phyloP scores from a whole-genome alignment of 2,113 vertebrate species.

The Ochotona curzoniae region DNA sequence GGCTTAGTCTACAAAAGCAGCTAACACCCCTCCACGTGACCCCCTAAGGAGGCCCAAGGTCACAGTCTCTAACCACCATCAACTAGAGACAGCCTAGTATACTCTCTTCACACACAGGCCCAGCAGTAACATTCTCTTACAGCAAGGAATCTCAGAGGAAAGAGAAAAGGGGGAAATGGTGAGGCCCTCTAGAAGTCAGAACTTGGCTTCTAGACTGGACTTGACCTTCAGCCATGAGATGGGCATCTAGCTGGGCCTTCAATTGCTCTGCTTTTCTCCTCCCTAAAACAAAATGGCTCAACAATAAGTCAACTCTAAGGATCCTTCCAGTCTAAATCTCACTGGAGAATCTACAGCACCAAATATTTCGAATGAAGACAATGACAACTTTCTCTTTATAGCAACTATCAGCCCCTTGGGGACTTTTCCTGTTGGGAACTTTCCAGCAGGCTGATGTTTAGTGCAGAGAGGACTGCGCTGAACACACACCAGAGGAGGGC shows the following conservation, averaged over 20 bases:
- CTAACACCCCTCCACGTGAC: background rate
- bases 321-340: background rate
- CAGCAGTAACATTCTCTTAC: background rate
- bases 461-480: background rate
- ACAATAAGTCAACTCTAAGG: background rate
- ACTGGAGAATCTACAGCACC: background rate
- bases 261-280: background rate
- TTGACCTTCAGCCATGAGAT: background rate
- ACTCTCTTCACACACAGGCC: background rate
- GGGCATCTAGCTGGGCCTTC: background rate
- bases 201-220: background rate
- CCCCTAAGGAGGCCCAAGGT: background rate
- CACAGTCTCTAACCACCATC: background rate
- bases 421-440: slow-evolving; percentile 23
- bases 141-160: background rate
- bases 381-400: slow-evolving; percentile 45
- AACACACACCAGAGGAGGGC: slow-evolving; percentile 23
- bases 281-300: background rate
- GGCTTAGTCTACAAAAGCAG: background rate
- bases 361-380: slow-evolving; percentile 55
- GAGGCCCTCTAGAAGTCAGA: background rate
- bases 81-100: background rate
- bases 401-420: background rate
- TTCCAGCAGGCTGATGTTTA: slow-evolving; percentile 43
- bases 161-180: background rate